Base-by-base conservation (phyloP, 2,113 vertebrate genomes). In the Choloepus hoffmanni region DNA sequence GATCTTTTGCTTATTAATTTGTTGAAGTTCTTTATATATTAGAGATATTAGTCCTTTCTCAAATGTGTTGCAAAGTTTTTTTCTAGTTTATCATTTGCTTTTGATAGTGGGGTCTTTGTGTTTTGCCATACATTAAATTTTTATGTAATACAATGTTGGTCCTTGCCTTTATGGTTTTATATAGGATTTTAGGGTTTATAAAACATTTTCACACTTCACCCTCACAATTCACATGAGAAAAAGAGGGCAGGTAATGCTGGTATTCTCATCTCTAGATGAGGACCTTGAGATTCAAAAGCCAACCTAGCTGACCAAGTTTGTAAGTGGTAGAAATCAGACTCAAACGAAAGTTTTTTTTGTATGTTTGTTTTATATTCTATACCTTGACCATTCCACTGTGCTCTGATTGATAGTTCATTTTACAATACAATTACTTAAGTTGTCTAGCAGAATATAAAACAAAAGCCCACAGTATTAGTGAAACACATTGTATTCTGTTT, bases 11-110 rank as follows among this genome's bases (percentile, higher is more conserved):
- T 88, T 55, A 81, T 67, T 26, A 89, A 62, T 45, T 62, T 72
- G 16, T 92, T 95, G 12, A n/a, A 86, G 53, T 45, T 87, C 15
- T 90, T 86, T 92, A 63, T 63, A 63, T 26, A 63, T 0, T 67
- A 86, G 90, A 85, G 40, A 55, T 86, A 62, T 45, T 92, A 86
- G 19, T 78, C 4, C 12, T 93, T 88, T 89, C 48, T 93, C 55
- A 92, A 21, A 53, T 62, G 11, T 79, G 63, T 63, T 92, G 7
- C 26, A 82, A 1, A 65, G 82, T 74, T 77, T 96, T 28, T 23
- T 89, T 88, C n/a, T 60, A 88, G 36, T 77, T 88, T 85, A 63
- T 85, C 30, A 40, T 81, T 91, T 60, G 74, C 21, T n/a, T 81
- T 91, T 53, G 68, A 12, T 78, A 79, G 33, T 63, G 16, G 28